A percentile compares a stretch with the other conserved stretches of the same genome.
These are phyloP conservation scores for Mystacides longicornis DNA, from an alignment of 2,888 invertebrate genomes.

Conservation along the genomic window DNA sequence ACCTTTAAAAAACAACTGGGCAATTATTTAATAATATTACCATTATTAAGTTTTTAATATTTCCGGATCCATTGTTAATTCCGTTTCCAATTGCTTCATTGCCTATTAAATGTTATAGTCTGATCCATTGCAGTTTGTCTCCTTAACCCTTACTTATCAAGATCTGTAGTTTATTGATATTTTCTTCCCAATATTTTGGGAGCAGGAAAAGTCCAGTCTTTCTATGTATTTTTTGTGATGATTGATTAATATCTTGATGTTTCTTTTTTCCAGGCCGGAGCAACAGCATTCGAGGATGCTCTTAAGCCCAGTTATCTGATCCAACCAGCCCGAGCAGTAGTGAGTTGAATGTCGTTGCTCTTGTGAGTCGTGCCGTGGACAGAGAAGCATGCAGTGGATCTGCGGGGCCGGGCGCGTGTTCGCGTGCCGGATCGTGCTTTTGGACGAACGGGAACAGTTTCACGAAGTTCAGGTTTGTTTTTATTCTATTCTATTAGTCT, in stretches of 20 bases:
- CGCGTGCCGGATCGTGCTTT: slow-evolving; percentile 77
- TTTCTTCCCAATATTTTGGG: too few species aligned
- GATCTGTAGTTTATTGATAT: too few species aligned
- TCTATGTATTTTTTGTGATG: too few species aligned
- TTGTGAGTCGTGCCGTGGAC: neutral
- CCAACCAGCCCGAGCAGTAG: neutral
- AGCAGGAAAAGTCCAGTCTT: too few species aligned
- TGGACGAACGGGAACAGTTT: slow-evolving; percentile 83
- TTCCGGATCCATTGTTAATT: too few species aligned
- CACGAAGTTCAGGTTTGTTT: slow-evolving; percentile 74
- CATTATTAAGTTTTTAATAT: too few species aligned
- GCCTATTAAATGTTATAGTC: too few species aligned
- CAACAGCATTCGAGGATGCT: neutral
- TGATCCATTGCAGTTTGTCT: too few species aligned
- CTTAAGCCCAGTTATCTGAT: neutral
- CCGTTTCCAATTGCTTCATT: too few species aligned
- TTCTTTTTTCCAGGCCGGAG: neutral
- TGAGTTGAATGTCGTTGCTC: neutral
- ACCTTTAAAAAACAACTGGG: too few species aligned
- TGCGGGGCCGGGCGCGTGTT: slow-evolving; percentile 55
- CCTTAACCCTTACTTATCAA: too few species aligned
- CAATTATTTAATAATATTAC: too few species aligned
- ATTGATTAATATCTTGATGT: neutral
- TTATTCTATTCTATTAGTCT: neutral
- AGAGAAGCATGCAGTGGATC: slow-evolving; percentile 41